A percentile compares a stretch with the other conserved stretches of the same genome.
Conservation (phyloP, 2,888 invertebrate genomes). For the Gastracanthus pulcherrimus region DNA sequence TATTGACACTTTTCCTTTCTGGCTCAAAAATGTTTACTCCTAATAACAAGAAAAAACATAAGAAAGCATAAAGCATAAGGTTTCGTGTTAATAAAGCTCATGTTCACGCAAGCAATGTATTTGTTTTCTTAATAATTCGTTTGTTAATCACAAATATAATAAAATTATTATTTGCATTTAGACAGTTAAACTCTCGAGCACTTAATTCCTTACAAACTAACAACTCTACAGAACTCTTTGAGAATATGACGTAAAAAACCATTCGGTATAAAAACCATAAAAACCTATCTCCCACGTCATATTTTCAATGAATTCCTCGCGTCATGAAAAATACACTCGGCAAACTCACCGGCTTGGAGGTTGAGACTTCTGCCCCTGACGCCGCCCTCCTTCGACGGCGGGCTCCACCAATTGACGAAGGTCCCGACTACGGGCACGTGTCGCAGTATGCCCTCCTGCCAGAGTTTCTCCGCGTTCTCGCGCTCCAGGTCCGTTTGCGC, state of each 20-base stretch:
- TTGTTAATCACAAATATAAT: too few relatives aligned
- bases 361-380: constrained; percentile 91
- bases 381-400: constrained; percentile 87
- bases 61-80: not conserved
- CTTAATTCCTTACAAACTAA: too few relatives aligned
- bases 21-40: constrained; percentile 48
- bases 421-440: constrained; percentile 97
- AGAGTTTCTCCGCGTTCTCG: constrained; percentile 92
- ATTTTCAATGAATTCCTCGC: too few relatives aligned
- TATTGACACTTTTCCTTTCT: constrained; percentile 15
- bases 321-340: too few relatives aligned
- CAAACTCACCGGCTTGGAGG: constrained; percentile 79
- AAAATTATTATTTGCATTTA: too few relatives aligned
- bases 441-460: constrained; percentile 96
- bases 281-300: not conserved
- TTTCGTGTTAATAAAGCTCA: constrained; percentile 11
- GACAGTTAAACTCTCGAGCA: too few relatives aligned
- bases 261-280: too few relatives aligned
- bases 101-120: not conserved
- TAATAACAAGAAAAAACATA: constrained; percentile 40
- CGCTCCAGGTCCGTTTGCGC: constrained; percentile 94
- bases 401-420: constrained; percentile 98
- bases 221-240: too few relatives aligned
- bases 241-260: too few relatives aligned
- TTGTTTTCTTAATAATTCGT: too few relatives aligned